Base-by-base conservation (phyloP, 1,140 invertebrate species). In the Lethocerus indicus region DNA sequence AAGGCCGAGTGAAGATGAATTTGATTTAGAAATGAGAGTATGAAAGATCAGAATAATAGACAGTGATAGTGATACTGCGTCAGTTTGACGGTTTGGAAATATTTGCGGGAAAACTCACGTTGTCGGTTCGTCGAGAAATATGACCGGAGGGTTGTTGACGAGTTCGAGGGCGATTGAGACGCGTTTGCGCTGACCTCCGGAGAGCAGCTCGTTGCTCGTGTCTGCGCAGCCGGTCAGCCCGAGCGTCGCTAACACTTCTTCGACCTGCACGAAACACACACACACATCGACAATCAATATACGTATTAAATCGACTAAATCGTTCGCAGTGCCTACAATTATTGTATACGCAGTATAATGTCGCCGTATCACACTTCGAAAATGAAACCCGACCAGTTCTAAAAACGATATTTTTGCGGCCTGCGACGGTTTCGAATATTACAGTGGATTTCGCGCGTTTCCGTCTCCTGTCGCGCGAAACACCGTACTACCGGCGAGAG, bases 121-220 rank as follows among this genome's bases (percentile, higher is more conserved):
- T 13, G 76, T 79, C 20, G 76, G 76, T 55, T 79, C 76, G 60
- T 79, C 76, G 53, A 79, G 70, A 59, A 79, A 78, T 64, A 79
- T 73, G 29, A 79, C 67, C 4, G 76, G 74, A 12, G 77, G 77
- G 56, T 78, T 77, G 59, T 73, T 76, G 48, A 79, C 72, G 20
- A 79, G 60, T 60, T 78, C 76, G 20, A 75, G 59, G n/a, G 74
- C 76, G 18, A 79, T 74, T n/a, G 74, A 72, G 23, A 79, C 59
- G 18, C 77, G 61, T 58, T 79, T 79, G 40, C 71, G 61, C 59
- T 79, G 75, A n/a, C 77, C 77, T 16, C 76, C 76, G 7, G 73
- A 75, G 3, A 78, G 59, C 29, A 66, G 67, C 23, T 60, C 61
- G 0, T 69, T 66, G 24, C 66, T 58, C 2, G 72, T 76, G 52